phyloP scores from a whole-genome alignment of 2,113 vertebrate genomes.

The Nipponia nippon region DNA sequence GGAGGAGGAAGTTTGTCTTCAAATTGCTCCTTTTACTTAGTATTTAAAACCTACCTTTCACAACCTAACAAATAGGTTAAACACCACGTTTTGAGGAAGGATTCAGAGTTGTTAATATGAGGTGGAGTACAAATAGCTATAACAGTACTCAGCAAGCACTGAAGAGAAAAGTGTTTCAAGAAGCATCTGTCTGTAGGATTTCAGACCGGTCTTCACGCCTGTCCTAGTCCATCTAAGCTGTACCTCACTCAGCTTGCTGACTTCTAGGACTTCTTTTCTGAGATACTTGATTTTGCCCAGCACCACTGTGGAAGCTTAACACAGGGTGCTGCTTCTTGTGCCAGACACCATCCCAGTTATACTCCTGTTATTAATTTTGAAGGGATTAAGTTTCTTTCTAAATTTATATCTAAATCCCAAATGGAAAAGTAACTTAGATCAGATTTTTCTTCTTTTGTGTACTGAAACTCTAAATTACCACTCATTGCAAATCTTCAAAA shows the following conservation, averaged over 20 bases:
- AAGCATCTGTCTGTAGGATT: neutral
- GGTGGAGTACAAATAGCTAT: neutral
- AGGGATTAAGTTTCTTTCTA: neutral
- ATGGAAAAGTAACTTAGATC: neutral
- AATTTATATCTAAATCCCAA: neutral
- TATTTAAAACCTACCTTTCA: neutral
- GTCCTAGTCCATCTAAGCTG: neutral
- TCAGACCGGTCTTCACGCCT: neutral
- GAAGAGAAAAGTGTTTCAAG: neutral
- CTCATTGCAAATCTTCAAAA: neutral
- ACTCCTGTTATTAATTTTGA: neutral
- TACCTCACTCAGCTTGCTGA: neutral
- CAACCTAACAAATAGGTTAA: neutral
- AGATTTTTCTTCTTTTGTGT: neutral
- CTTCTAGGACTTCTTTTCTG: neutral
- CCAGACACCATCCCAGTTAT: neutral
- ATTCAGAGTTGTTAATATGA: neutral
- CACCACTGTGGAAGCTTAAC: accelerated
- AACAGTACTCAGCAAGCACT: neutral
- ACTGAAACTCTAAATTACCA: neutral
- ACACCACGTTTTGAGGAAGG: accelerated
- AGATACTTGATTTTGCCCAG: neutral
- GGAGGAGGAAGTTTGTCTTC: neutral
- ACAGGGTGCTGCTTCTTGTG: neutral
- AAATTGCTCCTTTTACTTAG: neutral